These are phyloP conservation scores for Halictus quadricinctus DNA, from an alignment of 2,888 invertebrate species.

Conservation along the genomic window DNA sequence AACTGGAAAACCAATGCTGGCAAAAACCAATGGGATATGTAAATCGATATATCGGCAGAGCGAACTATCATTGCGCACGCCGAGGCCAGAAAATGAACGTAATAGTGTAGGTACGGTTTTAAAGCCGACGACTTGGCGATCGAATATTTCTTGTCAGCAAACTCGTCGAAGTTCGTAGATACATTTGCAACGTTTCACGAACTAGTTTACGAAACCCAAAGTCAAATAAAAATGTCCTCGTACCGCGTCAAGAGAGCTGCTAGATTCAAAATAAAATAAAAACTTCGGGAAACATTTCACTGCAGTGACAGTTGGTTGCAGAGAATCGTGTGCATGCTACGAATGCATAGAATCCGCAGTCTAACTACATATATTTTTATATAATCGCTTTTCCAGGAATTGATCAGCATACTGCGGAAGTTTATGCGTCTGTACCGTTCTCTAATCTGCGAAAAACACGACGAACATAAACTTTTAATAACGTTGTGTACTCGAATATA, in stretches of 20 bases:
- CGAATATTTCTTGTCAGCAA: neutral
- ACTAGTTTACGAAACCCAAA: neutral
- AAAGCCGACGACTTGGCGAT: neutral
- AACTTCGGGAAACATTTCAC: neutral
- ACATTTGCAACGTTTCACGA: neutral
- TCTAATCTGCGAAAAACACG: neutral
- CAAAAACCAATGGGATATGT: neutral
- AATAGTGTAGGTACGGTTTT: no score
- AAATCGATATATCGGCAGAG: neutral
- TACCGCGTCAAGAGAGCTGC: neutral
- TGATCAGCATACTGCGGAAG: neutral
- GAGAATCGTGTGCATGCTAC: neutral
- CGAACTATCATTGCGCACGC: neutral
- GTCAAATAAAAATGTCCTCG: constrained; percentile 1
- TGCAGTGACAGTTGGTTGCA: constrained; percentile 24
- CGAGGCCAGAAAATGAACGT: neutral
- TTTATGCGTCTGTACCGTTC: neutral
- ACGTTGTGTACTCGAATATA: no score
- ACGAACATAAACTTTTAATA: neutral
- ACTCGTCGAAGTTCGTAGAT: neutral
- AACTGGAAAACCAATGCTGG: neutral
- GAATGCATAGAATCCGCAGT: neutral
- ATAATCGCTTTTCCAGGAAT: neutral
- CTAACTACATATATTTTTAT: neutral
- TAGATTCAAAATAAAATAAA: neutral